phyloP scores from a whole-genome alignment of 1,140 invertebrate genomes.

The Pogonomyrmex californicus region DNA sequence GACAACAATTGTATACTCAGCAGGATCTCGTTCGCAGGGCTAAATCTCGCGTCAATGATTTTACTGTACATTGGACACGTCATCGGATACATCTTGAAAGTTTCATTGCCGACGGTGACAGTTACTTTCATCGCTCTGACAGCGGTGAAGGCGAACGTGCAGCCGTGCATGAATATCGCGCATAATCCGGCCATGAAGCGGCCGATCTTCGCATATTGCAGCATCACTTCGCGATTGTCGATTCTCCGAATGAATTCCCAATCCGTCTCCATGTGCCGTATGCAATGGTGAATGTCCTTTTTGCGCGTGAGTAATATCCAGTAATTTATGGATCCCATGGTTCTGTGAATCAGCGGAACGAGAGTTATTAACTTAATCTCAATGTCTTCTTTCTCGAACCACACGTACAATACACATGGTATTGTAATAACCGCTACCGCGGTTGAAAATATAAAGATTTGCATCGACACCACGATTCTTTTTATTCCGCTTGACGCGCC shows the following conservation, averaged over 20 bases:
- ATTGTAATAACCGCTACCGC: not conserved
- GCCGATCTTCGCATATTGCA: slow-evolving; percentile 37
- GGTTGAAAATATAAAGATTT: not conserved
- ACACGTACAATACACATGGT: slow-evolving; percentile 25
- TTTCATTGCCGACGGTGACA: slow-evolving; percentile 62
- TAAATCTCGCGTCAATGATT: slow-evolving; percentile 60
- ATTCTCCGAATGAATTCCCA: slow-evolving; percentile 64
- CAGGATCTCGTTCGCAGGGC: slow-evolving; percentile 70
- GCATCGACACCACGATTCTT: not conserved
- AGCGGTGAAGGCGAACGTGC: slow-evolving; percentile 48
- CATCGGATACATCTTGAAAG: slow-evolving; percentile 43
- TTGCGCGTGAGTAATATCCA: slow-evolving; percentile 59
- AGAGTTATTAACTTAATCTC: slow-evolving; percentile 69
- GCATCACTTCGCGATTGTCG: slow-evolving; percentile 47
- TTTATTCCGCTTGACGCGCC: not conserved
- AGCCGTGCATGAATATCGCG: slow-evolving; percentile 43
- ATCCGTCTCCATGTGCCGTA: slow-evolving; percentile 75
- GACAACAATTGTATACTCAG: slow-evolving; percentile 54
- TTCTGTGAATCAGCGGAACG: slow-evolving; percentile 75
- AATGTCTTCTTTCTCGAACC: slow-evolving; percentile 68
- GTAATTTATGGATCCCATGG: slow-evolving; percentile 77
- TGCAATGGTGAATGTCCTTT: slow-evolving; percentile 69
- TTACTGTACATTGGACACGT: slow-evolving; percentile 60
- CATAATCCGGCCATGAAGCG: slow-evolving; percentile 33
- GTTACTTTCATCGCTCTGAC: not conserved